Conservation (phyloP, 2,113 vertebrate species). For the Campylorhamphus procurvoides region DNA sequence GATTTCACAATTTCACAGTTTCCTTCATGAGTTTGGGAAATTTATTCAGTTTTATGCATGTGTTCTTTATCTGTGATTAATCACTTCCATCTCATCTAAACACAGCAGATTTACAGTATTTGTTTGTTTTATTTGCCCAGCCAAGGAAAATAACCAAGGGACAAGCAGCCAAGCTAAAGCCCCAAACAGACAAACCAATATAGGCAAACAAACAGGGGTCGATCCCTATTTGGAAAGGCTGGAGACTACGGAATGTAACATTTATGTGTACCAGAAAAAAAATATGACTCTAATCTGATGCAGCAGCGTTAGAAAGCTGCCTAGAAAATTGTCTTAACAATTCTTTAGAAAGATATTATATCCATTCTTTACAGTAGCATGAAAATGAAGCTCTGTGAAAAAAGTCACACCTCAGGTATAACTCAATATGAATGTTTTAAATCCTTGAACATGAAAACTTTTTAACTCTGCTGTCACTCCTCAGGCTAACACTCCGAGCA, state of each 20-base stretch:
- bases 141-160: neutral
- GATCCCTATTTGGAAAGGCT: neutral
- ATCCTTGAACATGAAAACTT: neutral
- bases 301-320: neutral
- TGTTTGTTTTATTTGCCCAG: neutral
- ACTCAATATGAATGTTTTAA: neutral
- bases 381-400: neutral
- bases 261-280: neutral
- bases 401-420: neutral
- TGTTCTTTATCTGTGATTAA: neutral
- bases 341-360: neutral
- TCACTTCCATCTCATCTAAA: neutral
- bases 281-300: neutral
- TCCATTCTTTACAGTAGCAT: neutral
- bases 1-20: neutral
- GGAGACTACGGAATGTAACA: neutral
- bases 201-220: neutral
- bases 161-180: neutral
- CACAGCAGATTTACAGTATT: neutral
- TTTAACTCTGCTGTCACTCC: neutral
- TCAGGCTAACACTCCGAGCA: neutral
- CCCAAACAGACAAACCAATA: neutral
- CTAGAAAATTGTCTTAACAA: neutral
- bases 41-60: neutral
- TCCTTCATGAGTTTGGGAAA: neutral